These are phyloP conservation scores for Apotomis turbidana DNA, from an alignment of 2,888 invertebrate species.

Conservation along the genomic window DNA sequence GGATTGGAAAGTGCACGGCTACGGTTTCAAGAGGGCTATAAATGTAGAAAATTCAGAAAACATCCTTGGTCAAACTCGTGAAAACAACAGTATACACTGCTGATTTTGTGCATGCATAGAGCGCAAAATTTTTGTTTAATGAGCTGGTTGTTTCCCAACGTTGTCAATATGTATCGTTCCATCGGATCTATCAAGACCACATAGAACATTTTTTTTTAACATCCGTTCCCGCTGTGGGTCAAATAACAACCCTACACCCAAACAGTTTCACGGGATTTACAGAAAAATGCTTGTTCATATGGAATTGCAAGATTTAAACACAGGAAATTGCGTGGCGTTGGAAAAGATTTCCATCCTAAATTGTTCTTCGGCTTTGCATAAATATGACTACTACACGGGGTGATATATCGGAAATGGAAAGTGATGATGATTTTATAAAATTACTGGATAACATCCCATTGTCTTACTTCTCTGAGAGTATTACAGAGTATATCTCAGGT, in stretches of 20 bases:
- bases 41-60: too few relatives aligned
- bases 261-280: constrained; percentile 4
- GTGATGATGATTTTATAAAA: background rate
- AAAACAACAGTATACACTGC: background rate
- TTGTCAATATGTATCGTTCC: background rate
- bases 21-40: too few relatives aligned
- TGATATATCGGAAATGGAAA: too few relatives aligned
- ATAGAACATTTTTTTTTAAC: constrained; percentile 2
- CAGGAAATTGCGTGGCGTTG: constrained; percentile 6
- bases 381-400: too few relatives aligned
- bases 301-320: constrained; percentile 1
- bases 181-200: background rate
- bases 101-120: constrained; percentile 13
- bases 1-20: too few relatives aligned
- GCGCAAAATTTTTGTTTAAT: constrained; percentile 1
- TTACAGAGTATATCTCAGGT: constrained; percentile 36
- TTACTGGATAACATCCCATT: background rate
- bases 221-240: constrained; percentile 1
- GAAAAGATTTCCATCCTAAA: background rate
- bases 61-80: too few relatives aligned
- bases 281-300: constrained; percentile 8
- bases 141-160: background rate
- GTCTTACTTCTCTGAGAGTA: constrained; percentile 29
- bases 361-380: constrained; percentile 8
- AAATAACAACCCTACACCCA: constrained; percentile 7